Evolutionary conservation across 2,797 vertebrate genomes (phyloP), one percentile per base, ranked within the genome.

Genomic region (Sebastes alutus): DNA sequence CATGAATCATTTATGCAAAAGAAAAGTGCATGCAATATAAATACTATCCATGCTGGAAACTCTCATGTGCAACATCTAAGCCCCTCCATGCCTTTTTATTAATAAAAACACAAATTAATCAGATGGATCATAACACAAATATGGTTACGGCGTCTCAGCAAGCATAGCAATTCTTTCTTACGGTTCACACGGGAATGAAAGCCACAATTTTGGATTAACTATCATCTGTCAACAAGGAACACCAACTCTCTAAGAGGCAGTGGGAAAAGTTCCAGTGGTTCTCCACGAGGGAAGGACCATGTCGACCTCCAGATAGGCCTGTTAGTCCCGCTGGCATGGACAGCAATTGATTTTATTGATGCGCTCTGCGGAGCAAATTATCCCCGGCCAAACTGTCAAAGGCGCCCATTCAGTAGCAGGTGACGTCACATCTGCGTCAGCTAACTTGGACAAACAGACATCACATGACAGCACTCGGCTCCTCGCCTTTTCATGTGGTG

Each of bases 351-450:
- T 89, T 90, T 88, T 76, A 87, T 86, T 89, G 89, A 90, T 81
- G 75, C 22, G 3, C 56, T 77, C 49, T 58, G 54, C 5, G 5
- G 64, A 72, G 65, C 49, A 10, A 80, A 63, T 58, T 29, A 13
- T 60, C 7, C 56, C 29, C 68, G 10, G 13, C 29, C 67, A 49
- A 68, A 72, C 55, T 4, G 52, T 94, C 88, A 95, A 95, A 94
- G 92, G 88, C 83, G 0, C 59, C 86, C 77, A 89, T 96, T 96
- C 89, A 95, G 55, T 12, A 30, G 55, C 42, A 0, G 58, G 49
- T 91, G 88, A 91, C 77, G 86, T 94, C 93, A 91, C 85, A 88
- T 90, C 81, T 93, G 92, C 92, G 89, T 95, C 94, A 95, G 82
- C 85, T 82, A 72, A 90, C 83, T 90, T 63, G 38, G 82, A 81